phyloP scores from a whole-genome alignment of 2,113 vertebrate genomes.

The Tachysurus vachellii region DNA sequence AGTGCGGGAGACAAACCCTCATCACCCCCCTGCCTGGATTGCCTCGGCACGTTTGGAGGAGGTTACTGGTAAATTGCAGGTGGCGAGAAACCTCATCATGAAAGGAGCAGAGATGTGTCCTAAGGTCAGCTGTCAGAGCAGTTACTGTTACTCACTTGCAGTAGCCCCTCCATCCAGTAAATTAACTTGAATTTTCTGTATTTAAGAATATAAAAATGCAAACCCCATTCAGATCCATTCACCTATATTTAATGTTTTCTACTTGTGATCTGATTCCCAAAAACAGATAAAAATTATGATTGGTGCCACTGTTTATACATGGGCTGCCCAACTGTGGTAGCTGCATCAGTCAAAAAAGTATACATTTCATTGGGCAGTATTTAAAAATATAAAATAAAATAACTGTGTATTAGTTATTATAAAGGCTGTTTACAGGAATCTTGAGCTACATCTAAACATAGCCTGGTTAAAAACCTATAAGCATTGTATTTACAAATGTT shows the following conservation, averaged over 20 bases:
- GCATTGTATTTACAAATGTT: neutral
- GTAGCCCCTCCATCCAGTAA: too few relatives aligned
- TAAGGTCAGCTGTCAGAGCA: slow-evolving; percentile 78
- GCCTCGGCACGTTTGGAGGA: slow-evolving; percentile 95
- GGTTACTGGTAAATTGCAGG: slow-evolving; percentile 95
- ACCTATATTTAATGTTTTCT: too few relatives aligned
- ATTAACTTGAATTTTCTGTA: too few relatives aligned
- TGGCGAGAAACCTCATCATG: slow-evolving; percentile 97
- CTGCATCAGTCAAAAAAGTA: neutral
- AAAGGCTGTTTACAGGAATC: neutral
- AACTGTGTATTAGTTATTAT: neutral
- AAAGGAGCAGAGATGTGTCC: slow-evolving; percentile 99
- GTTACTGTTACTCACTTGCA: too few relatives aligned
- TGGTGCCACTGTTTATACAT: too few relatives aligned
- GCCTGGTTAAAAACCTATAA: neutral
- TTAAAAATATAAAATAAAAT: neutral
- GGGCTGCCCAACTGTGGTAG: too few relatives aligned
- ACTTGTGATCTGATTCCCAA: too few relatives aligned
- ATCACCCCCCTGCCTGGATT: slow-evolving; percentile 97
- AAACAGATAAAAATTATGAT: too few relatives aligned
- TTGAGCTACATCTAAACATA: neutral
- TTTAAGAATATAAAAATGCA: too few relatives aligned
- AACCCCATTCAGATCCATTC: too few relatives aligned
- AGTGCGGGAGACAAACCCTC: slow-evolving; percentile 96
- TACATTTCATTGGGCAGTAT: neutral